Base-by-base conservation (phyloP, 1,140 invertebrate species). In the Hylaeus volcanicus region DNA sequence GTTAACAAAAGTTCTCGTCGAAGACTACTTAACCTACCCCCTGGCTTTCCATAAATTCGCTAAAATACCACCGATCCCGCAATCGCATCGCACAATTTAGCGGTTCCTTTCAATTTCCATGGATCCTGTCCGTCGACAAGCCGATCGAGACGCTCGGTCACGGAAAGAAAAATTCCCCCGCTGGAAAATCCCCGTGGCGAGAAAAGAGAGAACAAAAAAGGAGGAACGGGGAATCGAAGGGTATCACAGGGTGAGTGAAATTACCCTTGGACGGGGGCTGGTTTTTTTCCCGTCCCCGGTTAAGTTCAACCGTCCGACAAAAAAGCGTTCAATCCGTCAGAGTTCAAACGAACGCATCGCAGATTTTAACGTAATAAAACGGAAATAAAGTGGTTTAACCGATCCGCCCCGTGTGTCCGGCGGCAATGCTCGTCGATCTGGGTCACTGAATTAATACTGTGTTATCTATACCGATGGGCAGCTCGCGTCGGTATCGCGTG, bases 361-460 rank as follows among this genome's bases (percentile, higher is more conserved):
- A n/a, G 60, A 84, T 69, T 79, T 75, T 71, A 72, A 68, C 83
- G 78, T 85, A 85, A 81, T 81, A 85, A 81, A 85, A 53, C 56
- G 70, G 58, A 74, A 78, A 85, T 53, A 84, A 78, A 86, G 81
- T 74, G 61, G 65, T 39, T 85, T 77, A 84, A 76, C 68, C 69
- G n/a, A 68, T 71, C 41, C 53, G 43, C 15, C 64, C 51, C 14
- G 45, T 39, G 55, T 75, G 83, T 60, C 63, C 48, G 58, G 65
- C 43, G 61, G 72, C 55, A 37, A 81, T 63, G 64, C n/a, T 41
- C 66, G 12, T 74, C 66, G 61, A 79, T 85, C 51, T 66, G 14
- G 82, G 71, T 86, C 80, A 79, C 80, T 66, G 76, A 72, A 86
- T 86, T 86, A 86, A 86, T 86, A 65, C 43, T 60, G 58, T 76